Percentiles rank a stretch among this genome's conserved stretches.
Conservation (phyloP, 2,888 invertebrate genomes). For the Drosophila eohydei region DNA sequence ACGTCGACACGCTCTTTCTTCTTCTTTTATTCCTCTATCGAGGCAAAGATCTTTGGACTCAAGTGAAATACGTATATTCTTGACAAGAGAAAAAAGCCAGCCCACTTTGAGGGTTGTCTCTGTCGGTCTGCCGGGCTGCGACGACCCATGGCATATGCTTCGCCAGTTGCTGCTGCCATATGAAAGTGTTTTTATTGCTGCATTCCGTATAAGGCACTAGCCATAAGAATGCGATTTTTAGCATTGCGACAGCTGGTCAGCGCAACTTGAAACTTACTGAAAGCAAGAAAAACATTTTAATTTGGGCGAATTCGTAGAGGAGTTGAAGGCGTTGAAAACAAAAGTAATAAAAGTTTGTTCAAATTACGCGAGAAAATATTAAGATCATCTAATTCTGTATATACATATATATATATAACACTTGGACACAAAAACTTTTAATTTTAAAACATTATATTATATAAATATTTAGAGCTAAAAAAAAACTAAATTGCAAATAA, state of each 20-base stretch:
- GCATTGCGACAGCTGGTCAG: slow-evolving; percentile 44
- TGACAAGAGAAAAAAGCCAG: slow-evolving; percentile 41
- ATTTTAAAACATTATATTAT: no score
- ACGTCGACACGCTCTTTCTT: slow-evolving; percentile 3
- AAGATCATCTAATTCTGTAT: no score
- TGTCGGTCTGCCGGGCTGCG: neutral
- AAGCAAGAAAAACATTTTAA: slow-evolving; percentile 2
- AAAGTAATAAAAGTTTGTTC: neutral
- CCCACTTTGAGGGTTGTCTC: slow-evolving; percentile 2
- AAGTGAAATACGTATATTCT: slow-evolving; percentile 65
- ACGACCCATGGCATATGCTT: slow-evolving; percentile 47
- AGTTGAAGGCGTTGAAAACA: neutral
- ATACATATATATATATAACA: no score
- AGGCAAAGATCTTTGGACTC: slow-evolving; percentile 51
- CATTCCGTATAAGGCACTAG: slow-evolving; percentile 30
- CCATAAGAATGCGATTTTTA: slow-evolving; percentile 41
- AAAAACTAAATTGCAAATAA: neutral
- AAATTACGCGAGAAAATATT: neutral
- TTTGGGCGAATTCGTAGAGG: neutral
- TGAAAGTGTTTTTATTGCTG: slow-evolving; percentile 45
- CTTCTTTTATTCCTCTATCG: slow-evolving; percentile 42
- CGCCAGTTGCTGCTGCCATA: slow-evolving; percentile 15
- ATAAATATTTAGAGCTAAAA: neutral
- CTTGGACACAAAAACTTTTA: neutral
- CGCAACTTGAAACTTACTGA: slow-evolving; percentile 7